Conservation (phyloP, 2,888 invertebrate genomes). For the Pherbina coryleti region DNA sequence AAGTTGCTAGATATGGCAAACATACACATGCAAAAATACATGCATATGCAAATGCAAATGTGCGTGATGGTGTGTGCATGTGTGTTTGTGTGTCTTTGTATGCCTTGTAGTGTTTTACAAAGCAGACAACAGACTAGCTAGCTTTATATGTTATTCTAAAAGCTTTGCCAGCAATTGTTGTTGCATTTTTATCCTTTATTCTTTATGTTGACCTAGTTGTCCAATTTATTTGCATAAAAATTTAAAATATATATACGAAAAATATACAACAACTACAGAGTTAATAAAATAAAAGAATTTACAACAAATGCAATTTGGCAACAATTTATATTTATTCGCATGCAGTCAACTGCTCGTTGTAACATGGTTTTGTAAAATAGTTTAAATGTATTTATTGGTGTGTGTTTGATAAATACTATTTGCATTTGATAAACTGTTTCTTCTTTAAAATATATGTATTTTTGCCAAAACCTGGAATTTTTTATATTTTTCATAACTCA, state of each 20-base stretch:
- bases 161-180: constrained; percentile 6
- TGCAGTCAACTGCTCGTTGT: too few species aligned
- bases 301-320: too few species aligned
- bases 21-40: neutral
- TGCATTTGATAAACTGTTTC: too few species aligned
- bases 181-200: neutral
- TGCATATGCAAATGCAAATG: neutral
- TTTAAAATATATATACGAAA: neutral
- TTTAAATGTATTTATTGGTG: too few species aligned
- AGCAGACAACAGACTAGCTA: constrained; percentile 31
- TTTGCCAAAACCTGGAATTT: too few species aligned
- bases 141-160: constrained; percentile 6
- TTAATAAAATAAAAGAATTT: too few species aligned
- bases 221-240: constrained; percentile 24
- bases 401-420: too few species aligned
- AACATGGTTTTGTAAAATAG: too few species aligned
- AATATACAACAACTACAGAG: neutral
- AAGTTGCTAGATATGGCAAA: neutral
- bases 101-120: constrained; percentile 40
- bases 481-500: too few species aligned
- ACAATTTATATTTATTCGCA: too few species aligned
- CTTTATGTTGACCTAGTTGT: constrained; percentile 38
- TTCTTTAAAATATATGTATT: too few species aligned
- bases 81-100: constrained; percentile 21
- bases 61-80: constrained; percentile 16